Percentiles rank a stretch among this genome's conserved stretches.
These are phyloP conservation scores for Lophius piscatorius DNA, from an alignment of 2,113 vertebrate species.

Conservation along the genomic window DNA sequence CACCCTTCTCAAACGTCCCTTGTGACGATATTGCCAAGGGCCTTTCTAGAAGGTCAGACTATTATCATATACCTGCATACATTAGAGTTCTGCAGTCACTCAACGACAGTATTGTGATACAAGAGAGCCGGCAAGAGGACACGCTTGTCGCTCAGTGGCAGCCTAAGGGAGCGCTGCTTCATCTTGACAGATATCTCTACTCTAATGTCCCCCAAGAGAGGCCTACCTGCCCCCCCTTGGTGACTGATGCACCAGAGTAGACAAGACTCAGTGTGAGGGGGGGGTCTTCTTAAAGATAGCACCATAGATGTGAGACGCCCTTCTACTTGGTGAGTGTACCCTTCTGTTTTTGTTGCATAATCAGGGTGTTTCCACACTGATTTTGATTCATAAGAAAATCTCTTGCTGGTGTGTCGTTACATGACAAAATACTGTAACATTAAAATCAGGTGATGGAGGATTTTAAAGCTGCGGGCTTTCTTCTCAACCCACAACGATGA, in stretches of 20 bases:
- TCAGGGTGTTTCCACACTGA: not conserved
- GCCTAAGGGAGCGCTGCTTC: slow-evolving; percentile 57
- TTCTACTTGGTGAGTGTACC: slow-evolving; percentile 7
- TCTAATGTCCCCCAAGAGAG: slow-evolving; percentile 64
- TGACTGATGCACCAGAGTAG: slow-evolving; percentile 52
- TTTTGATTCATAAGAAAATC: not conserved
- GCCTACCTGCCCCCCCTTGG: slow-evolving; percentile 33
- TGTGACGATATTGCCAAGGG: slow-evolving; percentile 14
- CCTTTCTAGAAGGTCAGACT: slow-evolving; percentile 53
- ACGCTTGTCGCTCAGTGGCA: slow-evolving; percentile 61
- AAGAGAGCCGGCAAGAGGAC: slow-evolving; percentile 60
- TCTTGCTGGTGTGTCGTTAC: slow-evolving; percentile 9
- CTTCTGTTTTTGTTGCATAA: slow-evolving; percentile 9
- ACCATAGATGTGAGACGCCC: slow-evolving; percentile 19
- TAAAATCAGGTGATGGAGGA: slow-evolving; percentile 18
- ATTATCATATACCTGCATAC: slow-evolving; percentile 60
- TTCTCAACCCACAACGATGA: too few relatives aligned
- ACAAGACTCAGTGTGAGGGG: slow-evolving; percentile 21
- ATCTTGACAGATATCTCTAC: slow-evolving; percentile 67
- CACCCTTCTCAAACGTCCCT: slow-evolving; percentile 7
- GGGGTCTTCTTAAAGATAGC: slow-evolving; percentile 21
- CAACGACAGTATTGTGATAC: slow-evolving; percentile 64
- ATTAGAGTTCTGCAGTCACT: slow-evolving; percentile 69
- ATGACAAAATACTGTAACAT: not conserved
- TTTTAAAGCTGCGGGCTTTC: too few relatives aligned